These are phyloP conservation scores for Drosophila subquinaria DNA, from an alignment of 2,888 invertebrate species.

Conservation along the genomic window DNA sequence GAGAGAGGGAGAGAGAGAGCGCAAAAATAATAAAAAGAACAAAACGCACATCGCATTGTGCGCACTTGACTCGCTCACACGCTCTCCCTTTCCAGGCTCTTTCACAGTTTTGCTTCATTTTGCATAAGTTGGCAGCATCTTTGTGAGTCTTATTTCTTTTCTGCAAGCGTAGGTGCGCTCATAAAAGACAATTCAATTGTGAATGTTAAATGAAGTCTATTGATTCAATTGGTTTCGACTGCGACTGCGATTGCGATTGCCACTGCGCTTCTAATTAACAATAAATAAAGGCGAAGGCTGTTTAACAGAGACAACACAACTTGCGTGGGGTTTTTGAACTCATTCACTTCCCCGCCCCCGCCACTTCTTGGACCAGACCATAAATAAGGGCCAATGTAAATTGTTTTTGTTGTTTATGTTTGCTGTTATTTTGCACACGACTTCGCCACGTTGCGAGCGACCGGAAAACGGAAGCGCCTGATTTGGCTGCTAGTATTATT, in stretches of 20 bases:
- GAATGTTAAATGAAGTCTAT: conserved; percentile 65
- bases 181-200: conserved; percentile 58
- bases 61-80: conserved; percentile 34
- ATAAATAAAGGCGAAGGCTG: conserved; percentile 14
- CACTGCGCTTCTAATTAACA: conserved; percentile 57
- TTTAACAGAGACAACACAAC: conserved; percentile 19
- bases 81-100: background rate
- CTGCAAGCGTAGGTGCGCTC: conserved; percentile 44
- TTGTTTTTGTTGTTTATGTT: conserved; percentile 18
- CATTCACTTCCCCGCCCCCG: background rate
- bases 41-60: conserved; percentile 32
- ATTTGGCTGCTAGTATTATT: conserved; percentile 57
- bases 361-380: conserved; percentile 15
- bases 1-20: background rate
- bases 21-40: conserved; percentile 24
- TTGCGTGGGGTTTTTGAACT: conserved; percentile 63
- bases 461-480: conserved; percentile 78
- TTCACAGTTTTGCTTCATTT: conserved; percentile 4
- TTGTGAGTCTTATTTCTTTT: background rate
- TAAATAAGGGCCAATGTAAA: conserved; percentile 49
- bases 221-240: conserved; percentile 70
- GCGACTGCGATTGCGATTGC: conserved; percentile 17
- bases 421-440: conserved; percentile 49
- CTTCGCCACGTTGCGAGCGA: conserved; percentile 22
- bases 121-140: conserved; percentile 36